A percentile compares a stretch with the other conserved stretches of the same genome.
Conservation (phyloP, 2,888 invertebrate species). For the Yponomeuta sedellus region DNA sequence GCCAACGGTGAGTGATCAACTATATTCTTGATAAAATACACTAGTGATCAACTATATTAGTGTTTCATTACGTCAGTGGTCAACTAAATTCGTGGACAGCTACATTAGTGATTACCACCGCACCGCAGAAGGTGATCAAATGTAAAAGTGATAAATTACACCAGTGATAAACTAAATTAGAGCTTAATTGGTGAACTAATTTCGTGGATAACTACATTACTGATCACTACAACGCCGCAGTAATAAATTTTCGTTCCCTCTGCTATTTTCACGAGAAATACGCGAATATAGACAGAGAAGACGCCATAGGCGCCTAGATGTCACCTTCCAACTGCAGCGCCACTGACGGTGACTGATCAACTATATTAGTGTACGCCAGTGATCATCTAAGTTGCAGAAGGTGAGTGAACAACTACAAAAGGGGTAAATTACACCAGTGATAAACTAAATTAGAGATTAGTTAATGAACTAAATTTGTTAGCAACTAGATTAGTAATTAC, state of each 20-base stretch:
- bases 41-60: background rate
- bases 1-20: background rate
- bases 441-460: too few relatives aligned
- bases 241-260: slow-evolving; percentile 59
- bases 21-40: background rate
- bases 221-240: background rate
- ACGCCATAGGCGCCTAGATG: slow-evolving; percentile 25
- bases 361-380: background rate
- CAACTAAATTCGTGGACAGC: too few relatives aligned
- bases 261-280: slow-evolving; percentile 68
- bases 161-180: too few relatives aligned
- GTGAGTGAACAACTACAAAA: too few relatives aligned
- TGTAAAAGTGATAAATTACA: background rate
- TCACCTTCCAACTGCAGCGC: background rate
- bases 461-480: too few relatives aligned
- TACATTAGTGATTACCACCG: too few relatives aligned
- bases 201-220: too few relatives aligned
- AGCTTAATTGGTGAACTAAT: too few relatives aligned
- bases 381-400: too few relatives aligned
- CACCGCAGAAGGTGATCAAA: background rate
- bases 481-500: too few relatives aligned
- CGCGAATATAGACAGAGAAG: slow-evolving; percentile 66
- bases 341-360: background rate
- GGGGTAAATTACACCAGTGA: too few relatives aligned
- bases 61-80: too few relatives aligned